These are phyloP conservation scores for Thermophis baileyi DNA, from an alignment of 2,113 vertebrate genomes.

Conservation along the genomic window DNA sequence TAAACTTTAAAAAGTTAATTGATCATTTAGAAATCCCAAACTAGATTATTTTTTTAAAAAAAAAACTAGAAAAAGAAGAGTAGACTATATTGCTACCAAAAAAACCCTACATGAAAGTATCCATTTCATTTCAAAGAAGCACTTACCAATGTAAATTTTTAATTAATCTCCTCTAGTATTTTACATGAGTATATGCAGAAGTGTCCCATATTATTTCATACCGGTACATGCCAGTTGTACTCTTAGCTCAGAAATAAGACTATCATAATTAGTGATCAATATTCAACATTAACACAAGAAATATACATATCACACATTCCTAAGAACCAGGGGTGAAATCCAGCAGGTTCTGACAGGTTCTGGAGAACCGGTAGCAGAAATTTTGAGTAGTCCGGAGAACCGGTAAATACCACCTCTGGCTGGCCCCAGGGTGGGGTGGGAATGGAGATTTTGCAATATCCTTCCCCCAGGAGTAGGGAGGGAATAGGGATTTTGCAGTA, in stretches of 20 bases:
- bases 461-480: no score
- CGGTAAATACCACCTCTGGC: no score
- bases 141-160: neutral
- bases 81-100: neutral
- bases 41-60: neutral
- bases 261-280: neutral
- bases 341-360: no score
- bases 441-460: no score
- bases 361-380: no score
- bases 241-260: neutral
- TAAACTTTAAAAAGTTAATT: neutral
- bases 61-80: neutral
- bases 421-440: no score
- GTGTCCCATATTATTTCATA: neutral
- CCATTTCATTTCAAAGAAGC: neutral
- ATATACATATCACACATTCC: neutral
- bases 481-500: no score
- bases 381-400: no score
- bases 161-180: neutral
- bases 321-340: no score
- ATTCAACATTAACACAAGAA: neutral
- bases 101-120: neutral
- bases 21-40: neutral
- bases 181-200: neutral
- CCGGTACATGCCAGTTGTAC: neutral